Evolutionary conservation across 2,888 invertebrate genomes (phyloP).

Genomic region (Agrypnus murinus): DNA sequence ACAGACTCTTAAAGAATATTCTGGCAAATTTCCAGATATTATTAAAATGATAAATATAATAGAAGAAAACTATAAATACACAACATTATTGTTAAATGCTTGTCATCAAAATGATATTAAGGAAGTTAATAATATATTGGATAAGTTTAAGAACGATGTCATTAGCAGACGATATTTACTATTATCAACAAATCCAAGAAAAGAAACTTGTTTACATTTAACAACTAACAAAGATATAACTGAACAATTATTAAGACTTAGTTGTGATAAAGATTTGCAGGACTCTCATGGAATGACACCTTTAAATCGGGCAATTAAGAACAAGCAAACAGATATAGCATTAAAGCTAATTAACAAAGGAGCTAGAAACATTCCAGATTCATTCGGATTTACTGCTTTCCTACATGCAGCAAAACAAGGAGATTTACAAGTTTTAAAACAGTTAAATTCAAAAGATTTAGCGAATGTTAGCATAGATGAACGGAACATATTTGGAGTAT

Average conservation of each 20-base stretch:
- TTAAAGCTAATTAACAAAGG: constrained; percentile 30
- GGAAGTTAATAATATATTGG: constrained; percentile 15
- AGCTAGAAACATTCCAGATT: constrained; percentile 12
- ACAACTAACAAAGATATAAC: constrained; percentile 24
- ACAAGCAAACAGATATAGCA: constrained; percentile 25
- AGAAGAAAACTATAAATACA: neutral
- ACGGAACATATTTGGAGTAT: constrained; percentile 23
- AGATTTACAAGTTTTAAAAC: constrained; percentile 16
- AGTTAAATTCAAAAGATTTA: constrained; percentile 6
- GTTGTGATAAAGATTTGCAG: constrained; percentile 24
- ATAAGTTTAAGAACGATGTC: constrained; percentile 20
- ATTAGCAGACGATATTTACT: constrained; percentile 28
- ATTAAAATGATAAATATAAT: constrained; percentile 6
- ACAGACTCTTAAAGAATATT: neutral
- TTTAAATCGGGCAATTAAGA: constrained; percentile 35
- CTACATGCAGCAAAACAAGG: constrained; percentile 39
- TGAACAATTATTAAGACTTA: constrained; percentile 23
- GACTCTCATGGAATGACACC: constrained; percentile 47
- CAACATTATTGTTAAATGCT: constrained; percentile 19
- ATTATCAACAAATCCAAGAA: constrained; percentile 20
- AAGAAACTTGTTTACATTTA: constrained; percentile 44
- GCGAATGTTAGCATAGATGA: constrained; percentile 15
- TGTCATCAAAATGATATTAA: constrained; percentile 16
- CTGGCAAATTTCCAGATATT: constrained; percentile 9
- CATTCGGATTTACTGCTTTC: constrained; percentile 12